These are phyloP conservation scores for Gymnobelideus leadbeateri DNA, from an alignment of 2,113 vertebrate species.

Conservation along the genomic window DNA sequence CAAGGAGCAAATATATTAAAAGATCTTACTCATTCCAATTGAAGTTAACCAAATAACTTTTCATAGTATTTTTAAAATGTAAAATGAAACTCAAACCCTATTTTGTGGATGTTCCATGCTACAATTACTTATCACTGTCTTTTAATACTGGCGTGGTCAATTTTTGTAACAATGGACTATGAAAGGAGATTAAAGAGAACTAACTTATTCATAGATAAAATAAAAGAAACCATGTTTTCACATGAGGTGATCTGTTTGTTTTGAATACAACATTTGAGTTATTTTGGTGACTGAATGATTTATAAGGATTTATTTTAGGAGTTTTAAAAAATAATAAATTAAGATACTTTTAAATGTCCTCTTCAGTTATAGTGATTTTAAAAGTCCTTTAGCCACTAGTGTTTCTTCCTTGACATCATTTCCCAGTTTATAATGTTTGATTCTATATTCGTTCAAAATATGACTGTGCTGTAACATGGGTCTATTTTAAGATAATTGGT, in stretches of 20 bases:
- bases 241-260: neutral
- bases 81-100: slow-evolving; percentile 23
- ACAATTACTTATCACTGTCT: neutral
- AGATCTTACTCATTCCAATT: neutral
- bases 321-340: neutral
- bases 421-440: neutral
- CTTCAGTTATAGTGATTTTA: neutral
- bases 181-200: fast-evolving
- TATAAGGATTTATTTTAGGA: neutral
- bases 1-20: slow-evolving; percentile 50
- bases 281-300: slow-evolving; percentile 3
- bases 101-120: neutral
- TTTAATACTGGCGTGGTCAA: neutral
- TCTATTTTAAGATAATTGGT: neutral
- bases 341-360: neutral
- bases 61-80: slow-evolving; percentile 14
- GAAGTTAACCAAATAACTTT: neutral
- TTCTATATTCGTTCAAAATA: neutral
- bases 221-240: neutral
- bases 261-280: slow-evolving; percentile 10
- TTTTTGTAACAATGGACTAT: neutral
- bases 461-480: neutral
- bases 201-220: neutral
- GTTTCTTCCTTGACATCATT: neutral
- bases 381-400: neutral